A percentile compares a stretch with the other conserved stretches of the same genome.
Conservation (phyloP, 2,113 vertebrate genomes). For the Stegastes partitus region DNA sequence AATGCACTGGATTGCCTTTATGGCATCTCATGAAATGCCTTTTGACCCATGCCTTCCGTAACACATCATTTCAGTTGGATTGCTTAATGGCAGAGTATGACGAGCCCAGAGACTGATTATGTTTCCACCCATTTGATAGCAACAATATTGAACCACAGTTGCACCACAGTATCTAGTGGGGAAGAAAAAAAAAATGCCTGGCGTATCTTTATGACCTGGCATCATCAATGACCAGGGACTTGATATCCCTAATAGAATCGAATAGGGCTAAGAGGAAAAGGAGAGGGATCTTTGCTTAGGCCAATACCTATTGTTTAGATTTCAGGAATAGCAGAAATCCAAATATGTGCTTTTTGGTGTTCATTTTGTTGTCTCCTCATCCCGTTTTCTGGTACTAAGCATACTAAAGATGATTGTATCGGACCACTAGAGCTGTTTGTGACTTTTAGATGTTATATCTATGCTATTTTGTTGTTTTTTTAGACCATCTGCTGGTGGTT, state of each 20-base stretch:
- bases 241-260: conserved; percentile 40
- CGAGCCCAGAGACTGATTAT: conserved; percentile 59
- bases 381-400: conserved; percentile 81
- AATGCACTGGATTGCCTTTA: conserved; percentile 83
- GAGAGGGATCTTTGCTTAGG: conserved; percentile 73
- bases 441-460: conserved; percentile 80
- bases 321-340: conserved; percentile 84
- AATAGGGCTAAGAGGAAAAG: conserved; percentile 83
- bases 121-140: conserved; percentile 55
- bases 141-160: conserved; percentile 54
- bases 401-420: conserved; percentile 86
- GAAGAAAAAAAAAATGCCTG: conserved; percentile 8
- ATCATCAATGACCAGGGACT: conserved; percentile 46
- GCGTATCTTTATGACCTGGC: conserved; percentile 28
- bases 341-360: conserved; percentile 77
- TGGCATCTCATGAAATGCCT: conserved; percentile 85
- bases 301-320: conserved; percentile 76
- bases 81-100: conserved; percentile 58
- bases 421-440: conserved; percentile 84
- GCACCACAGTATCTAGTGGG: conserved; percentile 42
- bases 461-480: conserved; percentile 68
- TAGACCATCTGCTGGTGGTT: conserved; percentile 66
- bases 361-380: conserved; percentile 68
- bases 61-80: conserved; percentile 77
- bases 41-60: conserved; percentile 84